phyloP scores from a whole-genome alignment of 2,888 invertebrate species.

The Dicyrtomina minuta region DNA sequence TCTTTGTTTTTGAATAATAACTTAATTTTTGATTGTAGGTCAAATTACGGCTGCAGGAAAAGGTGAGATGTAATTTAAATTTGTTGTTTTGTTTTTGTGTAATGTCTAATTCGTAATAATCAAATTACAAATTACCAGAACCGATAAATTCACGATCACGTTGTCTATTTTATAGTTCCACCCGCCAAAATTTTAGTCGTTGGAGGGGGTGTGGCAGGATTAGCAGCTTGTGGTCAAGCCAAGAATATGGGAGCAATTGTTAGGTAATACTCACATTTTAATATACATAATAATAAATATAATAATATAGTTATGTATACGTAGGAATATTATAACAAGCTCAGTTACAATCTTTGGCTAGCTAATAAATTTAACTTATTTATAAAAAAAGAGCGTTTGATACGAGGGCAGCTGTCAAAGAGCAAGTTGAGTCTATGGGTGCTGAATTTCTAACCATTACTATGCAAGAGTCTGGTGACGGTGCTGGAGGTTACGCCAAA shows the following conservation, averaged over 20 bases:
- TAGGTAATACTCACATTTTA: too few species aligned
- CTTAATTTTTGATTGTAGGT: constrained; percentile 60
- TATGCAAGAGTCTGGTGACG: constrained; percentile 72
- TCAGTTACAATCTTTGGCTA: too few species aligned
- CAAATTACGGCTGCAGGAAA: constrained; percentile 89
- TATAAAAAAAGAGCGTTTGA: constrained; percentile 84
- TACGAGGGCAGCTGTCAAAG: constrained; percentile 77
- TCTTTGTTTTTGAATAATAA: neutral
- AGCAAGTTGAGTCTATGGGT: constrained; percentile 83
- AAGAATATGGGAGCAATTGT: constrained; percentile 86
- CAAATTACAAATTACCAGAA: too few species aligned
- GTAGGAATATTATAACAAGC: too few species aligned
- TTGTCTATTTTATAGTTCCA: too few species aligned
- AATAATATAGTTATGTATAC: too few species aligned
- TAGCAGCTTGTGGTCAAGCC: constrained; percentile 71
- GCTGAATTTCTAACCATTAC: constrained; percentile 82
- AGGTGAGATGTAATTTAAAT: too few species aligned
- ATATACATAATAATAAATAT: too few species aligned
- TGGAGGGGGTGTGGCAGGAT: constrained; percentile 86
- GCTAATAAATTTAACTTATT: too few species aligned
- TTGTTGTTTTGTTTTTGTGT: too few species aligned
- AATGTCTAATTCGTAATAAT: too few species aligned
- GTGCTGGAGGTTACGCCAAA: constrained; percentile 77
- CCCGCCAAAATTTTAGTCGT: constrained; percentile 85
- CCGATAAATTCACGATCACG: too few species aligned